Evolutionary conservation across 2,797 vertebrate genomes (phyloP).

Genomic region (Saxicola maurus): DNA sequence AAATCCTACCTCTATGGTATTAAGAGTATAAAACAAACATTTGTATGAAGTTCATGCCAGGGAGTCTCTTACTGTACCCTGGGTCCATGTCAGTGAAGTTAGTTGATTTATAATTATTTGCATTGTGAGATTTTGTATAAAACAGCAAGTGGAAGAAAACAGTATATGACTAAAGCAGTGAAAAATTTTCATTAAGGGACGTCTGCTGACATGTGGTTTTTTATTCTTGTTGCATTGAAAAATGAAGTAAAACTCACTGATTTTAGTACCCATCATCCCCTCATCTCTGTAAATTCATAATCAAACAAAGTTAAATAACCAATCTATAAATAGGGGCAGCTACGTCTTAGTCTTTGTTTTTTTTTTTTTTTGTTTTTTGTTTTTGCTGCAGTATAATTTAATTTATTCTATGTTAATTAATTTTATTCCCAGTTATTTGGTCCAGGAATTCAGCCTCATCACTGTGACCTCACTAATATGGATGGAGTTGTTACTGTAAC

Average conservation of each 20-base stretch:
- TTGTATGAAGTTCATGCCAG: background rate
- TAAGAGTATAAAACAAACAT: background rate
- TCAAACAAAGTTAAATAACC: background rate
- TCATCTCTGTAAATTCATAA: background rate
- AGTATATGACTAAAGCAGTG: background rate
- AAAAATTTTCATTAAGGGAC: background rate
- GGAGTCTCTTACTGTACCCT: background rate
- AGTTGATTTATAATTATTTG: background rate
- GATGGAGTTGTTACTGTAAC: conserved; percentile 94
- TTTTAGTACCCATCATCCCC: background rate
- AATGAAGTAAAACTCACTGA: background rate
- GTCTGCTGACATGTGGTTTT: background rate
- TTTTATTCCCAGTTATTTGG: conserved; percentile 82
- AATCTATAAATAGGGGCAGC: background rate
- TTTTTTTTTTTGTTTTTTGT: background rate
- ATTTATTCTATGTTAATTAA: background rate
- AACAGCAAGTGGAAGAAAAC: background rate
- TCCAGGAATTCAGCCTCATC: conserved; percentile 91
- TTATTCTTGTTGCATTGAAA: background rate
- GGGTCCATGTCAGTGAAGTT: background rate
- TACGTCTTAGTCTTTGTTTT: background rate
- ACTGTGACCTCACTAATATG: conserved; percentile 94
- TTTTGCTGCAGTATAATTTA: background rate
- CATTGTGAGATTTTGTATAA: background rate
- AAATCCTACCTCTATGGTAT: too few relatives aligned